Evolutionary conservation across 2,888 invertebrate species (phyloP), one percentile per base, ranked within the genome.

Genomic region (Marasmarcha lunaedactyla): DNA sequence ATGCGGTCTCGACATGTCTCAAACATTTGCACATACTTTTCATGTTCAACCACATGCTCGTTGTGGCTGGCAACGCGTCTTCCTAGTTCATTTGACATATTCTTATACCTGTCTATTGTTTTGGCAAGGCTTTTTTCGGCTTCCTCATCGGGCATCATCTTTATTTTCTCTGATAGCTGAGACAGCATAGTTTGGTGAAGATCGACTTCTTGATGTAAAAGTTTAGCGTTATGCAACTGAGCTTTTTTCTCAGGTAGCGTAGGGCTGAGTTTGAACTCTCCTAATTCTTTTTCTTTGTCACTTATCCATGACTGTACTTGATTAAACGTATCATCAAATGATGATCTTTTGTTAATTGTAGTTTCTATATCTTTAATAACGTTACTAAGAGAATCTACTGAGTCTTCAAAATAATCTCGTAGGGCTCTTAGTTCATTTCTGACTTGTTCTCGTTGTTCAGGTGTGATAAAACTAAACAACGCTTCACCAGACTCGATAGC

Each of bases 311-410:
- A 89, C 49, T 91, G 90, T 5, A 96, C 90, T 85, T 95, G 95
- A 36, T 90, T 90, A 51, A 93, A 92, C 46, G 94, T 95, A 54
- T 97, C 96, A 63, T 97, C 96, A 64, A 97, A 95, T 1, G 95
- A 95, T 2, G 94, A 93, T 68, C 96, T 88, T 54, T 96, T 94
- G 63, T 95, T 91, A 45, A 97, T 87, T 30, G 93, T 91, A 1
- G 91, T 92, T 79, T 97, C 97, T 12, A 95, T 90, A 54, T 91
- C 90, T 65, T 95, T 95, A 49, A 94, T 89, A 1, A 94, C 88
- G 11, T 89, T 89, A 62, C 93, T 95, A 0, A 95, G 89, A 65
- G 91, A 90, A 64, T 94, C 95, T 3, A 93, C 88, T 35, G 95
- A 87, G 37, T 90, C 87, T 70, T 97, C 97, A 57, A 94, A 94